Evolutionary conservation across 2,888 invertebrate genomes (phyloP).

Genomic region (Hirudinaria manillensis): DNA sequence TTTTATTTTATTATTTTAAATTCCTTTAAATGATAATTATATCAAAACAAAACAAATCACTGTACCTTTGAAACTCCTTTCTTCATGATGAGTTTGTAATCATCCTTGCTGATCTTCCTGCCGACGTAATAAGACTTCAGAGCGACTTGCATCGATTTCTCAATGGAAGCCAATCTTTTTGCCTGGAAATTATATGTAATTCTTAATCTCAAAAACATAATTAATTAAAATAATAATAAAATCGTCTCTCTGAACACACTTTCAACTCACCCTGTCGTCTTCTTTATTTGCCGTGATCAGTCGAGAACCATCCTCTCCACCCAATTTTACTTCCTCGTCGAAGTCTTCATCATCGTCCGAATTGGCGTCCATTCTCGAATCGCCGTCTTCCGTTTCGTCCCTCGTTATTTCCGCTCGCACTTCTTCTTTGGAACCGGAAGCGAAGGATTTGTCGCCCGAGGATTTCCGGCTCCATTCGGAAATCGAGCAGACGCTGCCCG

Average conservation of each 20-base stretch:
- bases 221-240: not conserved
- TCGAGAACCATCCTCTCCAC: not conserved
- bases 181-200: not conserved
- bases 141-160: slow-evolving; percentile 4
- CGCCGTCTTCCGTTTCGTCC: not conserved
- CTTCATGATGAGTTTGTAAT: slow-evolving; percentile 30
- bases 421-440: no score
- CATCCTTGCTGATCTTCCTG: slow-evolving; percentile 24
- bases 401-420: not conserved
- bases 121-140: slow-evolving; percentile 18
- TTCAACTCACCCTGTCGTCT: not conserved
- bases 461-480: no score
- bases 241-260: not conserved
- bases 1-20: no score
- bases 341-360: not conserved
- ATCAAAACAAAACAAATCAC: no score
- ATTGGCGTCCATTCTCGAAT: not conserved
- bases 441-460: no score
- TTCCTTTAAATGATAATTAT: no score
- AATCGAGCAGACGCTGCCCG: no score
- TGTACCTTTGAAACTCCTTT: slow-evolving; percentile 22
- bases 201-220: not conserved
- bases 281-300: not conserved
- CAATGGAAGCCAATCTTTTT: slow-evolving; percentile 11
- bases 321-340: slow-evolving; percentile 2